Percentiles rank a stretch among this genome's conserved stretches.
Conservation (phyloP, 2,888 invertebrate genomes). For the Lacanobia oleracea region DNA sequence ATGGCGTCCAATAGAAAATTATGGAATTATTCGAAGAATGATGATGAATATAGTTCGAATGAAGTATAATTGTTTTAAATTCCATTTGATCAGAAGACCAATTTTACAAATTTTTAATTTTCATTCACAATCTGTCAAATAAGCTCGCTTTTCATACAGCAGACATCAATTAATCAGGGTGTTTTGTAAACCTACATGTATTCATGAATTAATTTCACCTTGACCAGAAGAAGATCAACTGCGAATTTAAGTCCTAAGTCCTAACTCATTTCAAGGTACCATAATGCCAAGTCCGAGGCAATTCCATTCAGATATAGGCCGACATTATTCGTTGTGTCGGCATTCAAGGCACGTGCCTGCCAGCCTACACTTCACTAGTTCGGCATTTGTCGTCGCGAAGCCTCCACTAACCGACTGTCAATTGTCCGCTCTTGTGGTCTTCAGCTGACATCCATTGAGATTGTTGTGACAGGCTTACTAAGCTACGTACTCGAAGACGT, state of each 20-base stretch:
- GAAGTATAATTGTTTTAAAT: too few species aligned
- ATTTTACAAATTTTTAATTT: too few species aligned
- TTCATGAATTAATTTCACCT: background rate
- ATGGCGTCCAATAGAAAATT: too few species aligned
- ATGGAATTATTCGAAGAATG: too few species aligned
- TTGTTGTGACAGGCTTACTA: constrained; percentile 1
- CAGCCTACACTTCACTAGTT: constrained; percentile 38
- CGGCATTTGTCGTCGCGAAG: constrained; percentile 40
- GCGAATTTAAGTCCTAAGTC: background rate
- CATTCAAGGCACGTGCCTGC: constrained; percentile 52
- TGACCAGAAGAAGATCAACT: background rate
- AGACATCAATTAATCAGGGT: background rate
- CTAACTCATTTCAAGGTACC: background rate
- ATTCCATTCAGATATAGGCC: constrained; percentile 7
- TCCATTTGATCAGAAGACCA: too few species aligned
- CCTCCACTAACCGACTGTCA: constrained; percentile 32
- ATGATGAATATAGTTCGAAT: too few species aligned
- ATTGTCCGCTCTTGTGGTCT: constrained; percentile 39
- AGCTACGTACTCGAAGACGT: background rate
- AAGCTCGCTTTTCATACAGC: too few species aligned
- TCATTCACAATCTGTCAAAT: too few species aligned
- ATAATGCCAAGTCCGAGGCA: background rate
- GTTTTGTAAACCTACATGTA: background rate
- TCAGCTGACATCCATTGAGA: constrained; percentile 10
- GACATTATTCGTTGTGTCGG: constrained; percentile 35